These are phyloP conservation scores for Choreutis nemorana DNA, from an alignment of 2,888 invertebrate genomes.

Conservation along the genomic window DNA sequence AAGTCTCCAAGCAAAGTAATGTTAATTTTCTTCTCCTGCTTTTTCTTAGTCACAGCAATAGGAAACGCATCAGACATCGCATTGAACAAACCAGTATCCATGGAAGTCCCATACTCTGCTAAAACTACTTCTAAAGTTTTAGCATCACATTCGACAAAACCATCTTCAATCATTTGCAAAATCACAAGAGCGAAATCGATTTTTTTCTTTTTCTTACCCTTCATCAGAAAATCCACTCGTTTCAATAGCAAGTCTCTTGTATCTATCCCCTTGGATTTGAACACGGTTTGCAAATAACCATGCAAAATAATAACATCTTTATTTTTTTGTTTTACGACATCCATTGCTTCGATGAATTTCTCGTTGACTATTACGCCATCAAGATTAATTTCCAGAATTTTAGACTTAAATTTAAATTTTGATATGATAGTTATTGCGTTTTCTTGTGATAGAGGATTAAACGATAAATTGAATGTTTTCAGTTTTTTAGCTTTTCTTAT, in stretches of 20 bases:
- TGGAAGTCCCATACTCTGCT: neutral
- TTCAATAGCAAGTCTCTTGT: constrained; percentile 19
- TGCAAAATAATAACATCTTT: constrained; percentile 18
- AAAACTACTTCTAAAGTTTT: neutral
- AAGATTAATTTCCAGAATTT: too few species aligned
- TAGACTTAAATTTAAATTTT: too few species aligned
- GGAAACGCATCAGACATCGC: constrained; percentile 1
- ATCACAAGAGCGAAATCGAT: constrained; percentile 3
- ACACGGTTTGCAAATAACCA: constrained; percentile 16
- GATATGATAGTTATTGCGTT: constrained; percentile 19
- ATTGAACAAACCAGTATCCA: neutral
- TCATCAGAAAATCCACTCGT: constrained; percentile 21
- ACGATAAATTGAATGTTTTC: constrained; percentile 23
- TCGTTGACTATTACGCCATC: constrained; percentile 22
- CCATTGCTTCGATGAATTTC: constrained; percentile 16
- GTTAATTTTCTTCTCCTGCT: neutral
- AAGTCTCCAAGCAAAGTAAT: neutral
- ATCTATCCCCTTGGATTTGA: constrained; percentile 22
- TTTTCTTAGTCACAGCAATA: neutral
- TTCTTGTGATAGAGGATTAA: constrained; percentile 20
- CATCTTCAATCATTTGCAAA: constrained; percentile 2
- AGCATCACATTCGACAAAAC: neutral
- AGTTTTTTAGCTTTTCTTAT: constrained; percentile 20
- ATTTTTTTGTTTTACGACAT: constrained; percentile 19
- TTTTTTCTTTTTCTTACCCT: constrained; percentile 8